Evolutionary conservation across 2,113 vertebrate genomes (phyloP), one percentile per base, ranked within the genome.

Genomic region (Pelecanus crispus): DNA sequence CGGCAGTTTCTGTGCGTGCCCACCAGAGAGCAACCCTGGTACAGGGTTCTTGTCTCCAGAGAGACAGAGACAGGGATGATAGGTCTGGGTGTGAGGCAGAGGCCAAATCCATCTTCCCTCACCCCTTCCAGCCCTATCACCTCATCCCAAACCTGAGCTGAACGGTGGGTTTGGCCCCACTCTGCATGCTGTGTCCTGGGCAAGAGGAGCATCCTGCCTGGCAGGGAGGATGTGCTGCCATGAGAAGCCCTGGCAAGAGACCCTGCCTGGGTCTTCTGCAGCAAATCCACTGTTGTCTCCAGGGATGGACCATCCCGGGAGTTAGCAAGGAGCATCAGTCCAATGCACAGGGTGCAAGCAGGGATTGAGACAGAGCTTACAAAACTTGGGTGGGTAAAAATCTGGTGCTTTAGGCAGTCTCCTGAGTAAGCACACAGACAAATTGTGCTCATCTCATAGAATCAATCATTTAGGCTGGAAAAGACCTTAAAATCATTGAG

Each of bases 11-110:
- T 95, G 49, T 59, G 58, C 3, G 3, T 96, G 92, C 83, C 96
- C 96, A 92, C 90, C 92, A 94, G 84, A 93, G 95, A 94, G 96
- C 97, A 96, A 97, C 68, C 58, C 83, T 47, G 11, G 94, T 63
- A 90, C 87, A 95, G 74, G 94, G 86, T 94, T 91, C 66, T 84
- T 82, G 52, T 91, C 88, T 97, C 92, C 42, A 85, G 95, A 84
- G 80, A 91, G 72, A 56, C 29, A 2, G 25, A 59, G 31, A 17
- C 5, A 5, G 22, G 20, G 32, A 62, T 26, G 47, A 31, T 45
- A 82, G 31, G 13, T 44, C n/a, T 87, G 73, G 25, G 18, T 79
- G 7, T 1, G 14, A 95, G 13, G 55, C 40, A 1, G 14, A 95
- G 13, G 55, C 40, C 50, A 88, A 47, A 42, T 49, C 61, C 36